Evolutionary conservation across 2,888 invertebrate species (phyloP).

Genomic region (Unio pictorum): DNA sequence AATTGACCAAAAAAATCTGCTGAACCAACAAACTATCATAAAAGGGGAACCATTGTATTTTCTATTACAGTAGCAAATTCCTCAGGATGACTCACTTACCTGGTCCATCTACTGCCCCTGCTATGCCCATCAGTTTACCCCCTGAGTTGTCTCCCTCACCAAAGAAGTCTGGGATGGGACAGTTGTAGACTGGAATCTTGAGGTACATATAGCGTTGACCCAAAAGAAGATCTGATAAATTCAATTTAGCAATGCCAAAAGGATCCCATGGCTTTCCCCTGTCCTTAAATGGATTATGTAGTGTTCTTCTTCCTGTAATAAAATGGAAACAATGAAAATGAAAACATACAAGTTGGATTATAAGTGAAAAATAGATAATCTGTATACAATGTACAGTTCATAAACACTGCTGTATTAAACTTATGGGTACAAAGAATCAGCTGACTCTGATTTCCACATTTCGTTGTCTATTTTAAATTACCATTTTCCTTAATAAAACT

Average conservation of each 20-base stretch:
- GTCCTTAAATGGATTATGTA: slow-evolving; percentile 65
- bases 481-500: too few species aligned
- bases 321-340: background rate
- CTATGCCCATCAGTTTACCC: slow-evolving; percentile 58
- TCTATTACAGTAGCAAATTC: too few species aligned
- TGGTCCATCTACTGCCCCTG: slow-evolving; percentile 69
- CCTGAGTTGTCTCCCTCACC: slow-evolving; percentile 28
- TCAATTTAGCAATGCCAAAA: slow-evolving; percentile 65
- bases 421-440: background rate
- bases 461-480: too few species aligned
- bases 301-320: slow-evolving; percentile 60
- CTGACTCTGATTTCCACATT: too few species aligned
- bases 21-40: too few species aligned
- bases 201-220: slow-evolving; percentile 64
- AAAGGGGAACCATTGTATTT: too few species aligned
- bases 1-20: too few species aligned
- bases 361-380: background rate
- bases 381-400: background rate
- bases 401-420: slow-evolving; percentile 3
- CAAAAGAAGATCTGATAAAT: slow-evolving; percentile 65
- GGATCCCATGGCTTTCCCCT: slow-evolving; percentile 69
- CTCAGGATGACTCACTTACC: slow-evolving; percentile 33
- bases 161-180: slow-evolving; percentile 64
- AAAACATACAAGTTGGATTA: background rate
- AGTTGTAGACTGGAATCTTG: slow-evolving; percentile 64